These are phyloP conservation scores for Ictidomys tridecemlineatus DNA, from an alignment of 2,113 vertebrate genomes.

Conservation along the genomic window DNA sequence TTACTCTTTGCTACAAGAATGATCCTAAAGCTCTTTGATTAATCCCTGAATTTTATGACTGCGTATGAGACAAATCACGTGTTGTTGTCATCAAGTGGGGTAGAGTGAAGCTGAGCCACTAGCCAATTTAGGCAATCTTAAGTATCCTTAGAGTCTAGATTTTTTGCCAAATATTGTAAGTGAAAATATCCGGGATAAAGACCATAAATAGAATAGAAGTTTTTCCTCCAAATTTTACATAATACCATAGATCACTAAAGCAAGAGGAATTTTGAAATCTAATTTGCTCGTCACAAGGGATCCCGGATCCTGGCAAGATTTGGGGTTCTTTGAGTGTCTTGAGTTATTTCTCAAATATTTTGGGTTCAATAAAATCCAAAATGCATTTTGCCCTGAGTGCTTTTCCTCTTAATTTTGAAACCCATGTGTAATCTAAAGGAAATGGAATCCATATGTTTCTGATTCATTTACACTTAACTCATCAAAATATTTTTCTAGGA, in stretches of 20 bases:
- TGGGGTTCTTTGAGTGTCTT: constrained; percentile 67
- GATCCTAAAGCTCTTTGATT: not conserved
- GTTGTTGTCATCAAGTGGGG: not conserved
- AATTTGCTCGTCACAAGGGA: constrained; percentile 75
- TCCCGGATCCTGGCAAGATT: constrained; percentile 68
- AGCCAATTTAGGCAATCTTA: not conserved
- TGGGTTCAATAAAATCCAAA: constrained; percentile 81
- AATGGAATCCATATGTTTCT: constrained; percentile 82
- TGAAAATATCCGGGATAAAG: constrained; percentile 75
- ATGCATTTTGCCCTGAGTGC: constrained; percentile 75
- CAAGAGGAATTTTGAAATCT: constrained; percentile 73
- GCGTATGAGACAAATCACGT: not conserved
- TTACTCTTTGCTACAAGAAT: not conserved
- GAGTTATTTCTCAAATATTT: constrained; percentile 83
- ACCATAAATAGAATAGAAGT: constrained; percentile 36
- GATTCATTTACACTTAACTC: constrained; percentile 84
- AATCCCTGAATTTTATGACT: not conserved
- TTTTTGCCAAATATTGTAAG: constrained; percentile 67
- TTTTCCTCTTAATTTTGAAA: constrained; percentile 82
- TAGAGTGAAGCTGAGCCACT: not conserved
- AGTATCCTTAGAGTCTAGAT: not conserved
- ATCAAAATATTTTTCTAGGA: constrained; percentile 85
- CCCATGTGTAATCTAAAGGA: constrained; percentile 81
- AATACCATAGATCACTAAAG: constrained; percentile 71
- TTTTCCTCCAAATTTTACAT: constrained; percentile 63